Evolutionary conservation across 2,797 vertebrate species (phyloP).

Genomic region (Anabas testudineus): DNA sequence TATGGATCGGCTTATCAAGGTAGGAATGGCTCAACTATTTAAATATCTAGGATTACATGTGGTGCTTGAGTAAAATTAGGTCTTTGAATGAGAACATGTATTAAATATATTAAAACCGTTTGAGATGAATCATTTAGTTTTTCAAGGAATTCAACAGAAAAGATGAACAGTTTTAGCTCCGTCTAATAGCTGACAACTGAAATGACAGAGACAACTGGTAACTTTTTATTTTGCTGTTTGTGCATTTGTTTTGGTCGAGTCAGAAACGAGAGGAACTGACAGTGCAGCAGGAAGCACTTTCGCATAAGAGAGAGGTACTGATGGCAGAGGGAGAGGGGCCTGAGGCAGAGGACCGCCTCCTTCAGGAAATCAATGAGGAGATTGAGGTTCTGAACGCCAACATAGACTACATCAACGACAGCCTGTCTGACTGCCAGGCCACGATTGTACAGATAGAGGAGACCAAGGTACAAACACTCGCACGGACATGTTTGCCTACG

Average conservation of each 20-base stretch:
- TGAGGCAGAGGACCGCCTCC: constrained; percentile 89
- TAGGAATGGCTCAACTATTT: constrained; percentile 43
- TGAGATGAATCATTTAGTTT: too few species aligned
- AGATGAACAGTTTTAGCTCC: background rate
- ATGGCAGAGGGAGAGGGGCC: constrained; percentile 84
- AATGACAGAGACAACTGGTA: background rate
- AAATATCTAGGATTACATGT: too few species aligned
- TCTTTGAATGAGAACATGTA: too few species aligned
- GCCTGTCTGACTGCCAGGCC: constrained; percentile 96
- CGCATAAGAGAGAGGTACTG: constrained; percentile 88
- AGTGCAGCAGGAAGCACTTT: constrained; percentile 90
- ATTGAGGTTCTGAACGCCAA: constrained; percentile 96
- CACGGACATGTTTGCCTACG: background rate
- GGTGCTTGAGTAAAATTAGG: too few species aligned
- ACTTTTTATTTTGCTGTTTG: background rate
- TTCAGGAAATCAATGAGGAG: constrained; percentile 95
- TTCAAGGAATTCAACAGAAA: too few species aligned
- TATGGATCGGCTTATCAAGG: constrained; percentile 98
- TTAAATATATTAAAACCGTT: too few species aligned
- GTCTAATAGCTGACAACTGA: constrained; percentile 15
- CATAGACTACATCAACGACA: constrained; percentile 98
- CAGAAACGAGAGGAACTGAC: constrained; percentile 98
- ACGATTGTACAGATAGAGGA: constrained; percentile 99
- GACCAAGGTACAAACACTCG: constrained; percentile 87
- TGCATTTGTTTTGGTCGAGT: constrained; percentile 47